Evolutionary conservation across 2,797 vertebrate genomes (phyloP).

Genomic region (Lagodon rhomboides): DNA sequence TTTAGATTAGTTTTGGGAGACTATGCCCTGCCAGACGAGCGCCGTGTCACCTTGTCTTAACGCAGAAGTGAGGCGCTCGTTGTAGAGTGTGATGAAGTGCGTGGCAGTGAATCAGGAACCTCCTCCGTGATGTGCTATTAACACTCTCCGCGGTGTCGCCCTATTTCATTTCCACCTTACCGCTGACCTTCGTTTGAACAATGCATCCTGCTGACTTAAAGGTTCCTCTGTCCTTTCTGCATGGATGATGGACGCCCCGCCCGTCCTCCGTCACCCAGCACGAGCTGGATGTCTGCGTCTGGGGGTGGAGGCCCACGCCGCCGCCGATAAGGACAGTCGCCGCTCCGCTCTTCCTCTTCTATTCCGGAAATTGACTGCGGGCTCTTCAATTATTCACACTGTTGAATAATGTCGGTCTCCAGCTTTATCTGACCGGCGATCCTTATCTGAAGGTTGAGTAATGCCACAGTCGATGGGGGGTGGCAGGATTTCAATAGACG

Average conservation of each 20-base stretch:
- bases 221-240: slow-evolving; percentile 79
- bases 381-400: slow-evolving; percentile 72
- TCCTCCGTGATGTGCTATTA: slow-evolving; percentile 76
- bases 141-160: slow-evolving; percentile 78
- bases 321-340: slow-evolving; percentile 31
- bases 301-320: slow-evolving; percentile 15
- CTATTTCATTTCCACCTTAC: slow-evolving; percentile 83
- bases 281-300: slow-evolving; percentile 45
- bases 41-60: slow-evolving; percentile 53
- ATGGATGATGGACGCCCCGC: slow-evolving; percentile 76
- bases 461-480: slow-evolving; percentile 61
- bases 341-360: slow-evolving; percentile 15
- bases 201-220: slow-evolving; percentile 82
- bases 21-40: neutral
- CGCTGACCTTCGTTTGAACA: slow-evolving; percentile 85
- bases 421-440: slow-evolving; percentile 65
- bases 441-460: slow-evolving; percentile 73
- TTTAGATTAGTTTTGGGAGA: slow-evolving; percentile 27
- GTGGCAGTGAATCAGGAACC: slow-evolving; percentile 73
- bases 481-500: slow-evolving; percentile 56
- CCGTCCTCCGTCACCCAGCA: slow-evolving; percentile 55
- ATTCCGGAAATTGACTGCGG: slow-evolving; percentile 46
- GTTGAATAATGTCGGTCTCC: slow-evolving; percentile 58
- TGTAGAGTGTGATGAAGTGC: slow-evolving; percentile 46
- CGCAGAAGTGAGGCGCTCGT: slow-evolving; percentile 41